A percentile compares a stretch with the other conserved stretches of the same genome.
Conservation (phyloP, 37 sponge, comb jelly and placozoan genomes). For the Amphimedon queenslandica region DNA sequence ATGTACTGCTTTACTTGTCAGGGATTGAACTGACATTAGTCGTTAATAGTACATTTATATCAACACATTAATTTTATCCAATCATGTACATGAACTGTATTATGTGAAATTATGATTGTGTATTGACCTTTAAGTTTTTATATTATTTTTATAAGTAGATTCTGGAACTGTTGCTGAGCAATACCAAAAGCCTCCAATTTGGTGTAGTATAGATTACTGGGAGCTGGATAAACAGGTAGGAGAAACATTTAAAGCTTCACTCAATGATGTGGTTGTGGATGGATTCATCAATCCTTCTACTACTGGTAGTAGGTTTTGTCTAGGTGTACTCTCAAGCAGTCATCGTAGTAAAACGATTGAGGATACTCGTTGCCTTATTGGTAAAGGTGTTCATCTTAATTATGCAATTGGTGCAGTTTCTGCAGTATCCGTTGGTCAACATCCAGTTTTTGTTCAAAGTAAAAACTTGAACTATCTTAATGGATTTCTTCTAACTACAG, state of each 20-base stretch:
- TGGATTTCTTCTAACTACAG: constrained; percentile 93
- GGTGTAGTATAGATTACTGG: constrained; percentile 95
- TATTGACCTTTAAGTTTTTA: background rate
- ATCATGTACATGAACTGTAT: background rate
- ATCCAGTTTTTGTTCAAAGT: constrained; percentile 92
- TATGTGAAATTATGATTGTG: background rate
- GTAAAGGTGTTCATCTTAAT: constrained; percentile 91
- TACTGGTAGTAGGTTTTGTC: constrained; percentile 87
- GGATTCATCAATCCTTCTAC: constrained; percentile 97
- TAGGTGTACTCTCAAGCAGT: constrained; percentile 94
- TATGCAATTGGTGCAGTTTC: constrained; percentile 93
- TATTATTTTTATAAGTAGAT: constrained; percentile 2
- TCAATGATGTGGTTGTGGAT: constrained; percentile 83
- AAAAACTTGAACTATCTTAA: constrained; percentile 86
- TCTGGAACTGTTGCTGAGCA: constrained; percentile 39
- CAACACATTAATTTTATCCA: background rate
- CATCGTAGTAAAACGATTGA: constrained; percentile 96
- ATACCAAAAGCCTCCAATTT: constrained; percentile 93
- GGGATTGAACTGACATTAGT: too few species aligned
- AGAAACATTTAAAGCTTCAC: constrained; percentile 84
- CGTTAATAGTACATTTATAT: background rate
- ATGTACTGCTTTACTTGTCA: too few species aligned
- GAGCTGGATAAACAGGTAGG: constrained; percentile 97
- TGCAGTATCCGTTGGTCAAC: constrained; percentile 91
- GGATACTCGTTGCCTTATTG: constrained; percentile 92